Conservation (phyloP, 1,140 invertebrate genomes). For the Leptoteleia sp. region DNA sequence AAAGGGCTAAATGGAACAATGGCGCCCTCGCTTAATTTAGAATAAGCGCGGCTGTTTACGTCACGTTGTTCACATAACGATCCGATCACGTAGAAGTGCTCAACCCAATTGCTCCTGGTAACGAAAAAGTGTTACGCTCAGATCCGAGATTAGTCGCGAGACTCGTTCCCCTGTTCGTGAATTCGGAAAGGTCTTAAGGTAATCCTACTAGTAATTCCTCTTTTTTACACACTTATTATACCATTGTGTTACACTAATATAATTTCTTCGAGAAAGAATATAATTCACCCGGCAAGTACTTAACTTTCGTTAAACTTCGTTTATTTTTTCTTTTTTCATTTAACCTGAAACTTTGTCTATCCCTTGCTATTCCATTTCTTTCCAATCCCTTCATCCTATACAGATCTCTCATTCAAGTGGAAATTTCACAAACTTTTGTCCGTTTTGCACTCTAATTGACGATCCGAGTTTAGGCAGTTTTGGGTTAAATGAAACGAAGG, state of each 20-base stretch:
- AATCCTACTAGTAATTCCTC: slow-evolving; percentile 5
- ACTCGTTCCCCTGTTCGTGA: slow-evolving; percentile 1
- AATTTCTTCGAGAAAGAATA: slow-evolving; percentile 7
- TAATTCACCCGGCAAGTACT: slow-evolving; percentile 1
- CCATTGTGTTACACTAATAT: slow-evolving; percentile 8
- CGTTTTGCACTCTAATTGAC: slow-evolving; percentile 31
- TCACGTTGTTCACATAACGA: too few species aligned
- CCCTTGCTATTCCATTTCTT: too few species aligned
- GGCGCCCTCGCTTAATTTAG: too few species aligned
- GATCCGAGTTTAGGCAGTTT: slow-evolving; percentile 10
- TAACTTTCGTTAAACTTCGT: slow-evolving; percentile 33
- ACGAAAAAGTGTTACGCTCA: slow-evolving; percentile 38
- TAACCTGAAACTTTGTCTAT: slow-evolving; percentile 18
- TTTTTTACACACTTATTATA: slow-evolving; percentile 18
- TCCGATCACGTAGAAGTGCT: too few species aligned
- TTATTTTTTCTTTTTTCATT: slow-evolving; percentile 41
- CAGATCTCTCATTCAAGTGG: too few species aligned
- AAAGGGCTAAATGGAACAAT: too few species aligned
- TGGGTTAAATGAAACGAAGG: slow-evolving; percentile 19
- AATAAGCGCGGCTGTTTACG: too few species aligned
- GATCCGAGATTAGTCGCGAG: slow-evolving; percentile 27
- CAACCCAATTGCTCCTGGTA: too few species aligned
- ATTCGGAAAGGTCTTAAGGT: neutral
- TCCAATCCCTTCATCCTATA: too few species aligned
- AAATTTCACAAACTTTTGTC: too few species aligned